These are phyloP conservation scores for Parasteatoda tepidariorum DNA, from an alignment of 1,140 invertebrate genomes.

Conservation along the genomic window DNA sequence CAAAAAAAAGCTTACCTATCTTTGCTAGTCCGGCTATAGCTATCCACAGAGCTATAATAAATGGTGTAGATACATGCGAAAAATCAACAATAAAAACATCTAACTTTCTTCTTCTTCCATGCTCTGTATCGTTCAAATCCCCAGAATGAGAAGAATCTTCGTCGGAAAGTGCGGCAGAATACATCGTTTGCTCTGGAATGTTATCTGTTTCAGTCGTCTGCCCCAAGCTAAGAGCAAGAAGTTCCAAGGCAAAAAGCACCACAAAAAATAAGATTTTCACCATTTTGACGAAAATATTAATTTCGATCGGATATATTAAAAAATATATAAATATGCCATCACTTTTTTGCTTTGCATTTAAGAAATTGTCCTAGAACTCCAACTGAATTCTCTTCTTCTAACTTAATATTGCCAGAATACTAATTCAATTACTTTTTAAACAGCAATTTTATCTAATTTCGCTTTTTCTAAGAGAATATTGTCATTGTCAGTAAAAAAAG, in stretches of 20 bases:
- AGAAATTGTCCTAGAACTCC: no score
- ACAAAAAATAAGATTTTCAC: no score
- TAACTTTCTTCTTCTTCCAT: slow-evolving; percentile 7
- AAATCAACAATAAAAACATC: slow-evolving; percentile 52
- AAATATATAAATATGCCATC: no score
- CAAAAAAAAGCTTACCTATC: slow-evolving; percentile 76
- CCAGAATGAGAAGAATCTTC: background rate
- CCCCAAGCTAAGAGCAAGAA: background rate
- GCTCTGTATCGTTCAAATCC: background rate
- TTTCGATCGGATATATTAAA: no score
- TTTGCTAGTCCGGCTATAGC: slow-evolving; percentile 75
- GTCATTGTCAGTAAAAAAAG: no score
- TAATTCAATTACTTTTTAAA: no score
- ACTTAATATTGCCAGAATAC: no score
- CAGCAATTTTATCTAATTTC: no score
- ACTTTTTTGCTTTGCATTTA: no score
- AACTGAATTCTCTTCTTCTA: no score
- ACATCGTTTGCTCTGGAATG: background rate
- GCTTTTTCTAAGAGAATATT: no score
- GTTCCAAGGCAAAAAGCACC: background rate
- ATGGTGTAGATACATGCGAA: slow-evolving; percentile 70
- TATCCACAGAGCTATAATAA: slow-evolving; percentile 74
- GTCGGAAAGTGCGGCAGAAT: background rate
- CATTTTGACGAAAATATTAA: no score
- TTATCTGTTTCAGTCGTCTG: background rate